Conservation (phyloP, 2,888 invertebrate genomes). For the Eilema caniola region DNA sequence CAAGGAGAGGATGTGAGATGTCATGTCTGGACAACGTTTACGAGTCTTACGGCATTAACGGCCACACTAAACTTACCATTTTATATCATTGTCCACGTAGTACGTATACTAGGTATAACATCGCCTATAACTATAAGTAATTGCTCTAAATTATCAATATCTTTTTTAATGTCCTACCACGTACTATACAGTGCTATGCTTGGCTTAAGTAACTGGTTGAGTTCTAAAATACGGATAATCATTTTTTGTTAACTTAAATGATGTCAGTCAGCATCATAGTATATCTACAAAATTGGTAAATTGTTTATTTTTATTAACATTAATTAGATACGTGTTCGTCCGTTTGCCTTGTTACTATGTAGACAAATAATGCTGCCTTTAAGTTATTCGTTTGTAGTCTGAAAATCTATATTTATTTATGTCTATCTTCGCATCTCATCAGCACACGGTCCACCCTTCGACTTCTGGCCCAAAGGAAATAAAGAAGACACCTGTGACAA, state of each 20-base stretch:
- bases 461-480: constrained; percentile 45
- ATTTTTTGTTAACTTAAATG: too few species aligned
- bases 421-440: too few species aligned
- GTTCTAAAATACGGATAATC: too few species aligned
- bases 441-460: constrained; percentile 79
- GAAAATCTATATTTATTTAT: constrained; percentile 36
- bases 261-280: too few species aligned
- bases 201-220: too few species aligned
- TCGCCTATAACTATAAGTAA: neutral
- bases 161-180: neutral
- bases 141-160: neutral
- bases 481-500: constrained; percentile 42
- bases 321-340: too few species aligned
- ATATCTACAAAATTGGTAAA: too few species aligned
- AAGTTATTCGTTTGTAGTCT: too few species aligned
- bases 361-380: too few species aligned
- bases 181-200: too few species aligned
- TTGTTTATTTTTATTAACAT: too few species aligned
- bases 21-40: constrained; percentile 46
- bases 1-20: constrained; percentile 50
- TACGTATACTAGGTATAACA: neutral
- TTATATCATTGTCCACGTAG: constrained; percentile 47
- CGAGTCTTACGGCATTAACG: constrained; percentile 57
- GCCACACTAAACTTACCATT: constrained; percentile 59
- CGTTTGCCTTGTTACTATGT: too few species aligned